phyloP scores from a whole-genome alignment of 2,797 vertebrate species.

The Pangasius sanitwongsei region DNA sequence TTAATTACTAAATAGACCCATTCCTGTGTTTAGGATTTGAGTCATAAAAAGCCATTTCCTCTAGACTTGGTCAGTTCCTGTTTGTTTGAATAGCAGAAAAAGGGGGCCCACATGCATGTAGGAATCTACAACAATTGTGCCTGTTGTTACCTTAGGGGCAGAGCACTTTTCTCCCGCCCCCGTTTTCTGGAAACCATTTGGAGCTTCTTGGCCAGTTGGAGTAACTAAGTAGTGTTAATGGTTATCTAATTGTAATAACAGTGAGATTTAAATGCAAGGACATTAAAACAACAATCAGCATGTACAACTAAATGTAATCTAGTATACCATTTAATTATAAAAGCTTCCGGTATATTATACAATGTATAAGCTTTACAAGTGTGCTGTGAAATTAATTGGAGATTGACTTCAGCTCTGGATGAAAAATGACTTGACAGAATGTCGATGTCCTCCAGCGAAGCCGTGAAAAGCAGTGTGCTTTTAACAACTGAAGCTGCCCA shows the following conservation, averaged over 20 bases:
- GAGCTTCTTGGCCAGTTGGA: constrained; percentile 57
- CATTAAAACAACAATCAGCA: constrained; percentile 27
- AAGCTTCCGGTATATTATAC: neutral
- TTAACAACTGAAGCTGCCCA: constrained; percentile 14
- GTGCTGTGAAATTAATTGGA: constrained; percentile 7
- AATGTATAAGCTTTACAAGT: constrained; percentile 24
- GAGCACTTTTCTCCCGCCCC: constrained; percentile 55
- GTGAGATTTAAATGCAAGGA: constrained; percentile 3
- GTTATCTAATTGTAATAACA: constrained; percentile 51
- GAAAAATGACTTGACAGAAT: constrained; percentile 19
- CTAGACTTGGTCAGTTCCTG: constrained; percentile 64
- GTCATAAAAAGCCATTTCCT: constrained; percentile 76
- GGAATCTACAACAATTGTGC: constrained; percentile 63
- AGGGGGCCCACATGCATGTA: constrained; percentile 66
- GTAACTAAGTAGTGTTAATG: constrained; percentile 42
- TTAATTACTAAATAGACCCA: constrained; percentile 73
- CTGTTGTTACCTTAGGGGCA: constrained; percentile 64
- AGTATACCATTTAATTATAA: constrained; percentile 11
- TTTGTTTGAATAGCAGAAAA: constrained; percentile 59
- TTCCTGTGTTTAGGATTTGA: constrained; percentile 72
- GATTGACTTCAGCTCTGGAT: constrained; percentile 6
- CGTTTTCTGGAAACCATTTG: constrained; percentile 65
- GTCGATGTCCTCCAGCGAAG: constrained; percentile 1
- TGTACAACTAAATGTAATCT: constrained; percentile 34
- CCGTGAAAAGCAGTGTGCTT: constrained; percentile 23